Base-by-base conservation (phyloP, 2,888 invertebrate species). In the Lysandra coridon region DNA sequence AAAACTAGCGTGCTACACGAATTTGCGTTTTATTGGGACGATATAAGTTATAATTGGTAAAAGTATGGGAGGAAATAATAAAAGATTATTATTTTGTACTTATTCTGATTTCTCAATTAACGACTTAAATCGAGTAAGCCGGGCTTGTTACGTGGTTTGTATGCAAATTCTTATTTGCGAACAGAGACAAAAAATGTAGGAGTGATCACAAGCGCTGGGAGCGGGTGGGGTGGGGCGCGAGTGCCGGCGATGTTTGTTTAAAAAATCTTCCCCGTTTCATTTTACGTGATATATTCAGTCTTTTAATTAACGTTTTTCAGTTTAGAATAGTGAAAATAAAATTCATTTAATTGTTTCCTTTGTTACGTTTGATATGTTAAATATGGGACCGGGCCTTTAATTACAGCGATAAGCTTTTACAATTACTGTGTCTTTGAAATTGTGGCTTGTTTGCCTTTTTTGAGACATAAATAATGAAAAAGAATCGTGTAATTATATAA, bases 161-260 rank as follows among this genome's bases (percentile, higher is more conserved):
- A 89, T 89, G 89, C 86, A 86, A 89, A 89, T 89, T 86, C 85
- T 86, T 83, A 83, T 83, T 84, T 82, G 83, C 82, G 82, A 80
- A 82, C 57, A 57, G 83, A 83, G 83, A 83, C 83, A 82, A 83
- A 84, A 84, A 84, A 83, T 82, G 62, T 62, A 80, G 60, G 40
- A 17, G 60, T 79, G 74, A 79, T 79, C 78, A 80, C 80, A 82
- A 80, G 78, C 80, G 79, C 80, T 73, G 78, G 78, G 79, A 69
- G 79, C 57, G 73, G 80, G 73, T 69, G 78, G 79, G 74, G 78
- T 79, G 62, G 73, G 49, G 78, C 12, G 53, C 10, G 23, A 78
- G 40, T 78, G 77, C 23, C 82, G 80, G 80, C 80, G 80, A 62
- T 60, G 23, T 75, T 62, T 23, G 53, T 78, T 49, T 78, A 75